Percentiles rank a stretch among this genome's conserved stretches.
Evolutionary conservation across 2,888 invertebrate species (phyloP).

Genomic region (Crematogaster levior): DNA sequence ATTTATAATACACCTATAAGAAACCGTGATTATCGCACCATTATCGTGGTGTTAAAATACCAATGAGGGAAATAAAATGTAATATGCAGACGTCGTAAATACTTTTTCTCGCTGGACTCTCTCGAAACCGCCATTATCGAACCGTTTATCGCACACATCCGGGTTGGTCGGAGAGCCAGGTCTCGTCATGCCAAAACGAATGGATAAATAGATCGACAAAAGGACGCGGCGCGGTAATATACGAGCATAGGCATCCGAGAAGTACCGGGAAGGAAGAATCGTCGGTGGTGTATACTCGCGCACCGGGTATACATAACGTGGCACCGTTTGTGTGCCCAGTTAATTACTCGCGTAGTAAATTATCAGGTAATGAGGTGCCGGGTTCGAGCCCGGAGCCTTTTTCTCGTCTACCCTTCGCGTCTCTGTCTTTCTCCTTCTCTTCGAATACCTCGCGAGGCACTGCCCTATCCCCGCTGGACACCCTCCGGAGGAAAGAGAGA

Average conservation of each 20-base stretch:
- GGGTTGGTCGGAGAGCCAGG: slow-evolving; percentile 50
- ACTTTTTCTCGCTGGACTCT: slow-evolving; percentile 32
- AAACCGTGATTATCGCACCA: slow-evolving; percentile 35
- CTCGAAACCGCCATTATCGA: slow-evolving; percentile 38
- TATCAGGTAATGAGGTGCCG: slow-evolving; percentile 85
- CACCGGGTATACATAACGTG: slow-evolving; percentile 74
- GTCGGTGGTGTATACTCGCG: slow-evolving; percentile 52
- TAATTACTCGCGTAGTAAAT: slow-evolving; percentile 85
- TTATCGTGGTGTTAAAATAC: slow-evolving; percentile 19
- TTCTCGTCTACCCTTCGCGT: slow-evolving; percentile 64
- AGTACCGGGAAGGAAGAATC: slow-evolving; percentile 61
- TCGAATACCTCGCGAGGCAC: slow-evolving; percentile 56
- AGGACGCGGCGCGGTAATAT: slow-evolving; percentile 77
- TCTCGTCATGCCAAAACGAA: slow-evolving; percentile 75
- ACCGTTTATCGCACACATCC: slow-evolving; percentile 50
- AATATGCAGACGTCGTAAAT: slow-evolving; percentile 48
- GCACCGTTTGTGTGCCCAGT: slow-evolving; percentile 84
- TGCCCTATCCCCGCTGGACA: slow-evolving; percentile 66
- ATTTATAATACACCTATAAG: slow-evolving; percentile 11
- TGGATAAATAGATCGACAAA: slow-evolving; percentile 80
- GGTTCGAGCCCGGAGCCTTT: slow-evolving; percentile 80
- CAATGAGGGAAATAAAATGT: slow-evolving; percentile 27
- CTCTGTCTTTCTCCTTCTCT: slow-evolving; percentile 55
- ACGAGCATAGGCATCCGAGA: slow-evolving; percentile 72
- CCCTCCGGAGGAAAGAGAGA: slow-evolving; percentile 74